Evolutionary conservation across 30 jellyfish, hydroid and myxozoan genomes (phyloP).

Genomic region (Mastigias papua): DNA sequence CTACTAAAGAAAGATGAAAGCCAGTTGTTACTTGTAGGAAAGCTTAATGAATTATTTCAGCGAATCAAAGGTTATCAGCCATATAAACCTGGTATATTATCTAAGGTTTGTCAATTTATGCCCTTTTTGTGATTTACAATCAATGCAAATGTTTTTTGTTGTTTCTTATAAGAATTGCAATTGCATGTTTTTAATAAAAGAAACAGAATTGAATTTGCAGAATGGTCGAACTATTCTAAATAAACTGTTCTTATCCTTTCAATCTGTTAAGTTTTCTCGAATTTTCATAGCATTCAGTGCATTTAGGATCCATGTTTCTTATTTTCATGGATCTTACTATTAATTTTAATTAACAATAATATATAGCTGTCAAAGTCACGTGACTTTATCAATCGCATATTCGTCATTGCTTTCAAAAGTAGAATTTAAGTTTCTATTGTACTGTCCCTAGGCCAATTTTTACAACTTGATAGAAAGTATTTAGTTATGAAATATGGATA

Average conservation of each 20-base stretch:
- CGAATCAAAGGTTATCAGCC: conserved; percentile 69
- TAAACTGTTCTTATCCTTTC: no score
- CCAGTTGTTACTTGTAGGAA: conserved; percentile 67
- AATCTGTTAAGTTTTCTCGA: no score
- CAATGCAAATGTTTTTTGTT: not conserved
- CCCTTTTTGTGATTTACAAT: not conserved
- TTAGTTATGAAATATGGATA: not conserved
- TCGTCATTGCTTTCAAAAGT: not conserved
- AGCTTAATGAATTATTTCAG: conserved; percentile 56
- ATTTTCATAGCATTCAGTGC: no score
- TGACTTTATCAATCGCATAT: not conserved
- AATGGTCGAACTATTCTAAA: no score
- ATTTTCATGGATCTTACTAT: not conserved
- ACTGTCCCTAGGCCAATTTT: not conserved
- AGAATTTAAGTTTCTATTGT: not conserved
- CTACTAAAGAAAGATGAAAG: conserved; percentile 60
- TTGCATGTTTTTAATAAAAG: no score
- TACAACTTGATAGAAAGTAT: no score
- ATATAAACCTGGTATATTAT: conserved; percentile 44
- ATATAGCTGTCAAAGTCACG: not conserved
- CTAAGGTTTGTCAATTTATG: conserved; percentile 36
- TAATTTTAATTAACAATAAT: no score
- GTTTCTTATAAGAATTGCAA: not conserved
- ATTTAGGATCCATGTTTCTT: no score
- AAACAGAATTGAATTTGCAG: no score